These are phyloP conservation scores for Macaria notata DNA, from an alignment of 2,888 invertebrate species.

Conservation along the genomic window DNA sequence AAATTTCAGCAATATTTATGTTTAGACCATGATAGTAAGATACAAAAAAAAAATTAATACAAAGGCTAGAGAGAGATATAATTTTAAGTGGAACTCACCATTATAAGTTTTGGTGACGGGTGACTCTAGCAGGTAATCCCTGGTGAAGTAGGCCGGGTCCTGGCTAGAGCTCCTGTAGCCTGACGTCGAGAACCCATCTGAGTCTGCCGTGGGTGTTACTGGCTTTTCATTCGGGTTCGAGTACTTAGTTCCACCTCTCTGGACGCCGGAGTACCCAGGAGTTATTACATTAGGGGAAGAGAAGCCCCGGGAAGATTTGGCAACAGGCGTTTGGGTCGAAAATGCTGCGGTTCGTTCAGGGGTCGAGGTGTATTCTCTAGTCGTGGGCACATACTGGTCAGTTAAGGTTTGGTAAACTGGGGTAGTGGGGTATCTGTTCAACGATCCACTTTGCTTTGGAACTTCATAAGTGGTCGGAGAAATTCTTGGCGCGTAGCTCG, in stretches of 20 bases:
- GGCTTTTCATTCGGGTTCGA: conserved; percentile 21
- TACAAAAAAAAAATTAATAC: no score
- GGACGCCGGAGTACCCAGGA: conserved; percentile 36
- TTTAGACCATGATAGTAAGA: no score
- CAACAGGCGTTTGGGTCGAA: conserved; percentile 27
- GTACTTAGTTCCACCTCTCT: conserved; percentile 32
- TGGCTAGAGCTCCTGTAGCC: conserved; percentile 55
- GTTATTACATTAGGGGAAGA: conserved; percentile 34
- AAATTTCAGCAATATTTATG: no score
- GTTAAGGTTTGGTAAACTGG: conserved; percentile 29
- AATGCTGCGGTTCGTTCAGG: conserved; percentile 28
- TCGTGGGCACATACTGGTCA: conserved; percentile 30
- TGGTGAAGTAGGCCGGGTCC: conserved; percentile 69
- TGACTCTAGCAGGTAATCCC: conserved; percentile 73
- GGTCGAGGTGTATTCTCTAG: conserved; percentile 25
- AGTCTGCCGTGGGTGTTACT: conserved; percentile 45
- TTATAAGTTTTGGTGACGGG: conserved; percentile 73
- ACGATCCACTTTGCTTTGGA: conserved; percentile 24
- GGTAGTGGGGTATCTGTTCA: conserved; percentile 31
- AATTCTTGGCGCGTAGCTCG: conserved; percentile 21
- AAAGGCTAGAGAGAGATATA: no score
- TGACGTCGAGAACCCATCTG: conserved; percentile 50
- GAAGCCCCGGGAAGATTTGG: conserved; percentile 26
- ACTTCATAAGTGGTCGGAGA: conserved; percentile 27
- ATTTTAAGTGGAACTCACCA: conserved; percentile 50